Percentiles rank a stretch among this genome's conserved stretches.
phyloP scores from a whole-genome alignment of 1,140 invertebrate species.

The Pantala flavescens region DNA sequence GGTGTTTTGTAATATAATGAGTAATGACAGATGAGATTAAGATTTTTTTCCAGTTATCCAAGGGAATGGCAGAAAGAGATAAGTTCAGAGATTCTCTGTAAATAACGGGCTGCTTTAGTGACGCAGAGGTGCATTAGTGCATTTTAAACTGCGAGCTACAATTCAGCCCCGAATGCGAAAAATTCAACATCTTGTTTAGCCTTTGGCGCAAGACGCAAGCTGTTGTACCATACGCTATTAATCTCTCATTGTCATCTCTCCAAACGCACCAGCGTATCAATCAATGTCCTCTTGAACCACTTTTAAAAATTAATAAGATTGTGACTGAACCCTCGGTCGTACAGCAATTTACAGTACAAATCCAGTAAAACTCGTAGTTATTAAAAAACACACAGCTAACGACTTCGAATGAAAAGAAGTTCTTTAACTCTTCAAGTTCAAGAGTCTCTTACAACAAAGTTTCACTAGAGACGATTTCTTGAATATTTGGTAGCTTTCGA shows the following conservation, averaged over 20 bases:
- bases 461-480: not conserved
- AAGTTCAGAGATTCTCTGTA: not conserved
- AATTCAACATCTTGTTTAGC: not conserved
- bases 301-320: no score
- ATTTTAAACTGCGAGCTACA: not conserved
- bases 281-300: no score
- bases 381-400: not conserved
- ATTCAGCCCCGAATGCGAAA: not conserved
- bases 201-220: not conserved
- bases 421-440: no score
- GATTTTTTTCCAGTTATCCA: conserved; percentile 5
- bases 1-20: conserved; percentile 8
- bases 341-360: no score
- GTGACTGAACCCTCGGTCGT: no score
- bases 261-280: no score
- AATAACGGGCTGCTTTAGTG: not conserved
- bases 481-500: not conserved
- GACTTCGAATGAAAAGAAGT: not conserved
- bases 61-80: not conserved
- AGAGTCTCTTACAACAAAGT: not conserved
- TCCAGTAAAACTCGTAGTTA: not conserved
- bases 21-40: conserved; percentile 4
- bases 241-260: no score
- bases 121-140: not conserved
- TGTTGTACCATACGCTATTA: no score